Evolutionary conservation across 2,797 vertebrate species (phyloP).

Genomic region (Sphenopsis melanotis): DNA sequence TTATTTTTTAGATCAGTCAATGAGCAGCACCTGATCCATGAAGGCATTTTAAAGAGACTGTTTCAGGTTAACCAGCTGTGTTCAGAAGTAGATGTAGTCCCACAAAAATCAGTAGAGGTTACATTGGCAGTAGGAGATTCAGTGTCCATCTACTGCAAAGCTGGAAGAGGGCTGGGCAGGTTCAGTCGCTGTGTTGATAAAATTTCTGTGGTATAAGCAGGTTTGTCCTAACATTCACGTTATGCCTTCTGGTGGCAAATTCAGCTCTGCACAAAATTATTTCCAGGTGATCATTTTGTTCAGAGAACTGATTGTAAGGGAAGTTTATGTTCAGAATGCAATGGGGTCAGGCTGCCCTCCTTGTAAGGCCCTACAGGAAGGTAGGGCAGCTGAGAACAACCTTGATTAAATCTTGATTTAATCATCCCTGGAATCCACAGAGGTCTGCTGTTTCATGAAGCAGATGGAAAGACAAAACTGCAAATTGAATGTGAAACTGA

Average conservation of each 20-base stretch:
- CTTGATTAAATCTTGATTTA: slow-evolving; percentile 19
- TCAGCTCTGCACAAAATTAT: slow-evolving; percentile 1
- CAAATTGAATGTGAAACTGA: slow-evolving; percentile 2
- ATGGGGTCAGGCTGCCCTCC: background rate
- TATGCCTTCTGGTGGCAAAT: background rate
- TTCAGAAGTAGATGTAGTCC: background rate
- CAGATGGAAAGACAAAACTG: background rate
- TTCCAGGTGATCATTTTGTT: slow-evolving; percentile 22
- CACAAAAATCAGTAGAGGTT: background rate
- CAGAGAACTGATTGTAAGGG: background rate
- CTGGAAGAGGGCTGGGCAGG: background rate
- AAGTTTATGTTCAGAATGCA: background rate
- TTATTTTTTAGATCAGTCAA: background rate
- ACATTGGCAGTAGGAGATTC: background rate
- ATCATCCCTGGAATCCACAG: background rate
- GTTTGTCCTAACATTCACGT: background rate
- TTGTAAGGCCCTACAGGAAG: background rate
- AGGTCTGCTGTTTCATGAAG: background rate
- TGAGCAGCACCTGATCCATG: background rate
- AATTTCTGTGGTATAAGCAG: background rate
- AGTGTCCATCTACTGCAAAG: background rate
- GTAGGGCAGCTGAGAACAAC: background rate
- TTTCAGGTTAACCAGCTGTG: background rate
- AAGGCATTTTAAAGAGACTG: background rate
- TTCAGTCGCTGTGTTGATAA: background rate